Evolutionary conservation across 2,888 invertebrate genomes (phyloP).

Genomic region (Harpalus rufipes): DNA sequence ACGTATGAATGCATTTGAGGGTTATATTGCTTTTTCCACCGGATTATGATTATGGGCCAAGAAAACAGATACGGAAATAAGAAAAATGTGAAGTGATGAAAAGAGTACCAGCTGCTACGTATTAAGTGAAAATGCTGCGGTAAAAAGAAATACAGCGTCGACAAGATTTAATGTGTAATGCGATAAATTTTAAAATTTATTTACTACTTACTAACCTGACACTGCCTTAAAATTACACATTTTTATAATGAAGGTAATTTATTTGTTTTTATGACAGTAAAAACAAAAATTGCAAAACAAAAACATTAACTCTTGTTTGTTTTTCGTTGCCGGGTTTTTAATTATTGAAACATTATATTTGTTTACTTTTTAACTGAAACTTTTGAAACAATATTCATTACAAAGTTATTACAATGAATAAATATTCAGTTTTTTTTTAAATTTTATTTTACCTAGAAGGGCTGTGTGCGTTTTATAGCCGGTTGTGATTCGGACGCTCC

Average conservation of each 20-base stretch:
- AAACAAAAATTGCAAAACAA: background rate
- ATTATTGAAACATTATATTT: background rate
- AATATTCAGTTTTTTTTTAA: too few species aligned
- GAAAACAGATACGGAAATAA: slow-evolving; percentile 36
- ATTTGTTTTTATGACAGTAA: background rate
- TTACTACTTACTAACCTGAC: background rate
- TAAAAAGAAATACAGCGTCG: background rate
- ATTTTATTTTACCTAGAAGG: too few species aligned
- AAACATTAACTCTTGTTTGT: background rate
- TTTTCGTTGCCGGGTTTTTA: background rate
- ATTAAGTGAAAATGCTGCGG: slow-evolving; percentile 12
- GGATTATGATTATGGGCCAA: slow-evolving; percentile 34
- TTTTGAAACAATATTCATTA: background rate
- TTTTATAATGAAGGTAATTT: background rate
- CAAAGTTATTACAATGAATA: background rate
- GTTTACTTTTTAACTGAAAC: background rate
- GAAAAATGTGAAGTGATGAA: slow-evolving; percentile 31
- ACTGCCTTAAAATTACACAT: background rate
- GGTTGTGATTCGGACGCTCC: too few species aligned
- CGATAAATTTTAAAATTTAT: background rate
- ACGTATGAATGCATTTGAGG: slow-evolving; percentile 35
- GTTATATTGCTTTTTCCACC: slow-evolving; percentile 23
- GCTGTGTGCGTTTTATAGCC: too few species aligned
- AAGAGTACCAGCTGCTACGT: slow-evolving; percentile 6
- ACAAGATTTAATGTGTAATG: background rate